A percentile compares a stretch with the other conserved stretches of the same genome.
phyloP scores from a whole-genome alignment of 2,113 vertebrate species.

The Oryzias curvinotus region DNA sequence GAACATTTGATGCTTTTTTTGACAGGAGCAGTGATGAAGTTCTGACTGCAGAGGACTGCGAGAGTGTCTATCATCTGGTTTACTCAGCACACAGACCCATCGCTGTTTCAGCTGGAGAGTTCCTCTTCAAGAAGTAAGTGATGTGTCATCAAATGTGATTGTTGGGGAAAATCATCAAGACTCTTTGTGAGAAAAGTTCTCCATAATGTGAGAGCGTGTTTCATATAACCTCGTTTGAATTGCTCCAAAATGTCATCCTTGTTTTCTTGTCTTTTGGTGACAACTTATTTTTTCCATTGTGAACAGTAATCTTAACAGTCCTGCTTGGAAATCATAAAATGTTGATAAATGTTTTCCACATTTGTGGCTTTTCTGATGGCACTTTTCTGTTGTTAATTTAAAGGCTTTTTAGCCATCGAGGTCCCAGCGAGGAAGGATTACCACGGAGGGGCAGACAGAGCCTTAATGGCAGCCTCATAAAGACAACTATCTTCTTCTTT shows the following conservation, averaged over 20 bases:
- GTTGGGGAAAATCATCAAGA: no score
- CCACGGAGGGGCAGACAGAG: slow-evolving; percentile 91
- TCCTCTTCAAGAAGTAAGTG: slow-evolving; percentile 95
- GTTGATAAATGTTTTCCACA: no score
- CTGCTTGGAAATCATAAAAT: background rate
- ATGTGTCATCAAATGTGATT: background rate
- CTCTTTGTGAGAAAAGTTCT: no score
- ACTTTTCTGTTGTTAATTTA: slow-evolving; percentile 7
- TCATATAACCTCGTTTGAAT: no score
- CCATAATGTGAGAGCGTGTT: no score
- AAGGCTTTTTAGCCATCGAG: slow-evolving; percentile 92
- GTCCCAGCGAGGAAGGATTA: slow-evolving; percentile 87
- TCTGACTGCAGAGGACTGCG: slow-evolving; percentile 95
- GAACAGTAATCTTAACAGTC: background rate
- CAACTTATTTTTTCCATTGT: no score
- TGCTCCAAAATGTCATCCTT: no score
- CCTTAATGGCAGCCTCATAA: slow-evolving; percentile 93
- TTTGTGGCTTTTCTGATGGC: no score
- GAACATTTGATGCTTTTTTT: background rate
- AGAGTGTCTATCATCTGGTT: slow-evolving; percentile 96
- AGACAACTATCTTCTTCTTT: slow-evolving; percentile 97
- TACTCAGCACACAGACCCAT: slow-evolving; percentile 96
- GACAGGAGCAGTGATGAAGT: slow-evolving; percentile 93
- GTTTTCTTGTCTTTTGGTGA: no score
- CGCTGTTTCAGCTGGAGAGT: slow-evolving; percentile 93